Base-by-base conservation (phyloP, 2,113 vertebrate genomes). In the Heterochromis multidens region DNA sequence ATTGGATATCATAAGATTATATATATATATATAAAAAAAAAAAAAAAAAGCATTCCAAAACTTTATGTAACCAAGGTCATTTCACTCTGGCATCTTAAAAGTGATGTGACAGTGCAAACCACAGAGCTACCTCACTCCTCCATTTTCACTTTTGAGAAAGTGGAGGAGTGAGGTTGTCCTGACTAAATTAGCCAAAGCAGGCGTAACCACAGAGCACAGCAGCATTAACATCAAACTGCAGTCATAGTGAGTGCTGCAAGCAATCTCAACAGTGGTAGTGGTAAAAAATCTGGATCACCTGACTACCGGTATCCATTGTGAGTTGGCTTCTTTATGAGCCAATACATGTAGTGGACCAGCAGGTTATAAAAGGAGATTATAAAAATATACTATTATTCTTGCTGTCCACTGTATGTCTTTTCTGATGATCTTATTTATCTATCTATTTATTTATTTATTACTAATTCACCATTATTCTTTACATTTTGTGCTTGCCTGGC, bases 171-270 rank as follows among this genome's bases (percentile, higher is more conserved):
- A 49, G 54, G 78, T 29, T 54, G 16, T 67, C 86, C 57, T 29
- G n/a, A 70, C 81, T 87, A 76, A 80, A 90, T 90, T 59, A 87
- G 57, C 67, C 3, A 27, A 33, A 88, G 76, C 84, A 77, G 84
- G 60, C 17, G 27, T 63, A 61, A 84, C 83, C 56, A 5, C 52
- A 17, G 63, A 76, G 25, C 72, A 17, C 23, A 4, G 61, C 27
- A 21, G 58, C 17, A 31, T 62, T 43, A 40, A 46, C 29, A 59
- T 54, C 2, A 60, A 79, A 59, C 43, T 74, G 43, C 70, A 54
- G 79, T 77, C 62, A 19, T 31, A 76, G 58, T 76, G 6, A 6
- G 11, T 5, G 43, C 81, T 65, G 23, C 49, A 59, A 74, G 81
- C 56, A 16, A 59, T 1, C 46, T 74, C 80, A 59, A 5, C 25